These are phyloP conservation scores for Chelonus insularis DNA, from an alignment of 1,140 invertebrate genomes.

Conservation along the genomic window DNA sequence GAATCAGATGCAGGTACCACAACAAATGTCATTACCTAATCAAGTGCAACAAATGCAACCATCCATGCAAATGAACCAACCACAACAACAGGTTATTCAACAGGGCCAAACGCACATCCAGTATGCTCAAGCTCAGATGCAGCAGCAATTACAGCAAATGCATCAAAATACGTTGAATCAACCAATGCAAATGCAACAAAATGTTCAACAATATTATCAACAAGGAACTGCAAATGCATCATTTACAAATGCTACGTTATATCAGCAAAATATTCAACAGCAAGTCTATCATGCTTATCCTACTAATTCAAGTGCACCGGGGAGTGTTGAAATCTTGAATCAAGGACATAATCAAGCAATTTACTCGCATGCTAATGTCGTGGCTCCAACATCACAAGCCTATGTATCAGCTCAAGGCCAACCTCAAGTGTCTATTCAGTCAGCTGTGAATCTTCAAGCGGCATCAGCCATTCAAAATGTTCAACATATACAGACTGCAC, in stretches of 20 bases:
- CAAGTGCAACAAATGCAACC: constrained; percentile 45
- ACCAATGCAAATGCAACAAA: constrained; percentile 47
- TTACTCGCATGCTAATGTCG: constrained; percentile 38
- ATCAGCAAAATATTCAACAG: constrained; percentile 50
- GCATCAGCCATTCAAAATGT: constrained; percentile 41
- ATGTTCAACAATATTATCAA: constrained; percentile 37
- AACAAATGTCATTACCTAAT: constrained; percentile 54
- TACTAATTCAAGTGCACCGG: constrained; percentile 42
- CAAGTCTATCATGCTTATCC: constrained; percentile 53
- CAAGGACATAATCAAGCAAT: constrained; percentile 46
- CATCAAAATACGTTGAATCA: constrained; percentile 41
- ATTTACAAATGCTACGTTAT: constrained; percentile 38
- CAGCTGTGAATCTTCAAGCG: constrained; percentile 43
- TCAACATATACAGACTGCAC: constrained; percentile 36
- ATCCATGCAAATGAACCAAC: constrained; percentile 40
- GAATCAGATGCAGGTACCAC: constrained; percentile 53
- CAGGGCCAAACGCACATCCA: constrained; percentile 42
- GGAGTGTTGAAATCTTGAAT: constrained; percentile 49
- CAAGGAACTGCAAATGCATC: constrained; percentile 36
- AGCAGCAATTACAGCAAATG: constrained; percentile 47
- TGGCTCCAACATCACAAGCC: constrained; percentile 41
- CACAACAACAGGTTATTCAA: constrained; percentile 35
- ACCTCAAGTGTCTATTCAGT: constrained; percentile 47
- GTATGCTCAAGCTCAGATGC: constrained; percentile 47
- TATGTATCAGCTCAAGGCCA: constrained; percentile 44